phyloP scores from a whole-genome alignment of 2,113 vertebrate genomes.

The Ellobius talpinus region DNA sequence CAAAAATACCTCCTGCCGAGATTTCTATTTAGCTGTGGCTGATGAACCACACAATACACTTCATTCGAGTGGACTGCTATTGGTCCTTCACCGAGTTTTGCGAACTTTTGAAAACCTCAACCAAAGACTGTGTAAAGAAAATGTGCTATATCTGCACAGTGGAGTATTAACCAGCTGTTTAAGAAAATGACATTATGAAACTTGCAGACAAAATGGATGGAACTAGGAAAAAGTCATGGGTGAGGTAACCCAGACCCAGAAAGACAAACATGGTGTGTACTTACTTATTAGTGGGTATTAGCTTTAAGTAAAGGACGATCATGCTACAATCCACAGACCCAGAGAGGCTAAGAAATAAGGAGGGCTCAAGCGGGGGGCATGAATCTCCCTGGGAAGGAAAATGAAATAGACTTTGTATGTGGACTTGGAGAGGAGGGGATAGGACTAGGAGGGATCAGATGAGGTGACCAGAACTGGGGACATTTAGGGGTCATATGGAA shows the following conservation, averaged over 20 bases:
- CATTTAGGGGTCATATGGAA: background rate
- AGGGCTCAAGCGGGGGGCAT: background rate
- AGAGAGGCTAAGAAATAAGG: background rate
- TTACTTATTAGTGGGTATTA: background rate
- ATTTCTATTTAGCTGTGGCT: background rate
- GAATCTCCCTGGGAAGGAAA: background rate
- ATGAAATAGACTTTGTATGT: background rate
- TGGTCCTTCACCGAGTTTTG: background rate
- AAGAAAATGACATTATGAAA: background rate
- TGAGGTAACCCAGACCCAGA: background rate
- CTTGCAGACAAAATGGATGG: background rate
- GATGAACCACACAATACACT: background rate
- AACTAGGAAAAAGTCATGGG: background rate
- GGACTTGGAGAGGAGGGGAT: background rate
- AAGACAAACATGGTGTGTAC: background rate
- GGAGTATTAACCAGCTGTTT: background rate
- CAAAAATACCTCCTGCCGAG: background rate
- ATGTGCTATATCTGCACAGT: background rate
- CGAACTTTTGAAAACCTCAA: background rate
- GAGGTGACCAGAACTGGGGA: background rate
- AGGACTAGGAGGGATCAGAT: background rate
- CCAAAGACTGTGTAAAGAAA: background rate
- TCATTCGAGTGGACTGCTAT: background rate
- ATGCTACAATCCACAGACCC: background rate
- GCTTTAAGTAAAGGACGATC: background rate